Evolutionary conservation across 64 coral and sea anemone genomes (phyloP), one percentile per base, ranked within the genome.

Genomic region (Porites lutea): DNA sequence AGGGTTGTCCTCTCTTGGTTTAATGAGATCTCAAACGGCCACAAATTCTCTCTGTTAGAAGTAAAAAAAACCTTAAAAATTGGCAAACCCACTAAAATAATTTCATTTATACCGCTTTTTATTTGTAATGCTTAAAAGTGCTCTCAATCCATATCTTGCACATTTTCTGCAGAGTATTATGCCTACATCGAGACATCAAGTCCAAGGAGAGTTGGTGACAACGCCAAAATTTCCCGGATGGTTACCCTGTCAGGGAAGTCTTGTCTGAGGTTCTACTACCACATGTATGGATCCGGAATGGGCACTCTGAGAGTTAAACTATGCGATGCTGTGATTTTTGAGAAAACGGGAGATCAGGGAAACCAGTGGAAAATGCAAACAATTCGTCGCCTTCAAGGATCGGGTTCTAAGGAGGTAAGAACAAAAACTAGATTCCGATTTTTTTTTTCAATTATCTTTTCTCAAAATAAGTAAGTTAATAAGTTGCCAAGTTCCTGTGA

Each of bases 231-330:
- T 19, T 74, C 55, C 45, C 79, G 81, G 6, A 72, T 15, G 71
- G 71, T 79, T 58, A 20, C 68, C 2, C 79, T 82, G 11, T 23
- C 77, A 7, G 69, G 78, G 37, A 60, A 83, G 13, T 72, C 81
- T 12, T 91, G 89, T 37, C 53, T 91, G 89, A 63, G 37, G 18
- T 87, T 92, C 15, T 92, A 87, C 48, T 92, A 87, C 11, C 91
- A 92, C 82, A 92, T 92, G 91, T 78, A 70, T 63, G 91, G 91
- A 6, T 23, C 11, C 2, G 20, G 21, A 52, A 59, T 92, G 82
- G 83, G 83, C 2, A 87, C 71, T 3, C 72, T 92, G 0, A 86
- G 55, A 47, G 82, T 92, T 3, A 73, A 66, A 8, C 53, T 82
- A 50, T 22, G 51, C 15, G 75, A 87, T 75, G 52, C 75, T 48